Evolutionary conservation across 2,888 invertebrate species (phyloP).

Genomic region (Drosophila nr. perissopoda): DNA sequence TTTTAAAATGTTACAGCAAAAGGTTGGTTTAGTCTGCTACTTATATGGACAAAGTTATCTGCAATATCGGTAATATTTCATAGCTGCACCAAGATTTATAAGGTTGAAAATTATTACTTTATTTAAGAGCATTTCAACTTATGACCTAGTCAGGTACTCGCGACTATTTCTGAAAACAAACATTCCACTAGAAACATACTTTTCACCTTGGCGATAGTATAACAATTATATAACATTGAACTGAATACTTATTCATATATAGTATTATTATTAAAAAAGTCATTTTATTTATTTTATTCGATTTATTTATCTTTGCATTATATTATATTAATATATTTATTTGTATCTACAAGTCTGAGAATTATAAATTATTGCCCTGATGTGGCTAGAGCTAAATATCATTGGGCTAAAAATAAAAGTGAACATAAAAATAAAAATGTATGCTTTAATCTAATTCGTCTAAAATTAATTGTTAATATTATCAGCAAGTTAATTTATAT

Average conservation of each 20-base stretch:
- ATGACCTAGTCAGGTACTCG: rapidly evolving
- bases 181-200: neutral
- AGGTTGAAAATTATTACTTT: neutral
- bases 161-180: neutral
- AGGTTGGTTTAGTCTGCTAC: rapidly evolving
- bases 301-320: neutral
- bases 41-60: neutral
- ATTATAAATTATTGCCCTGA: neutral
- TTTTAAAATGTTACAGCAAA: neutral
- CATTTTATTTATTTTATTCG: neutral
- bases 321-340: no score
- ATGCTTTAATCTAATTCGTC: neutral
- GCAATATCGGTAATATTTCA: neutral
- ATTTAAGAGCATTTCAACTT: neutral
- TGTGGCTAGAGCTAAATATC: neutral
- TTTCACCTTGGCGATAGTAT: neutral
- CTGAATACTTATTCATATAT: neutral
- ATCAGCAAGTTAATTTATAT: no score
- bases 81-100: neutral
- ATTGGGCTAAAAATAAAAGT: neutral
- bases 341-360: neutral
- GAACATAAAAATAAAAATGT: neutral
- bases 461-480: neutral
- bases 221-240: neutral
- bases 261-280: neutral